Evolutionary conservation across 1,140 invertebrate genomes (phyloP).

Genomic region (Aethina tumida): DNA sequence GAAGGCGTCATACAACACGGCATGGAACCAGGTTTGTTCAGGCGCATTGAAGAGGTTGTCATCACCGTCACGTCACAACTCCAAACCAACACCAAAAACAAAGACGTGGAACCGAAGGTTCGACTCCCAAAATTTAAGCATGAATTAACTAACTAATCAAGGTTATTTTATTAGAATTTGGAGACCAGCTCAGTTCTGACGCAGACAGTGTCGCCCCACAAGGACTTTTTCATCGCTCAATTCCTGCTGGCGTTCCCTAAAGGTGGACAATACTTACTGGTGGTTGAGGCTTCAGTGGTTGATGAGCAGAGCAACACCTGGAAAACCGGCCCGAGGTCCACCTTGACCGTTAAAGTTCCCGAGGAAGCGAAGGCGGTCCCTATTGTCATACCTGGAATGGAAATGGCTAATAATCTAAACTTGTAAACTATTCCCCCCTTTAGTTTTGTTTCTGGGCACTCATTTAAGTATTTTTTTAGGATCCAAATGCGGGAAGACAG

Average conservation of each 20-base stretch:
- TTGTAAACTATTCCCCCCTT: constrained; percentile 2
- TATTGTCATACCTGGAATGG: constrained; percentile 33
- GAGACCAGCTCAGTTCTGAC: constrained; percentile 29
- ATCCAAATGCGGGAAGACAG: constrained; percentile 34
- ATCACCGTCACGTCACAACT: constrained; percentile 58
- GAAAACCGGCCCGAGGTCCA: constrained; percentile 62
- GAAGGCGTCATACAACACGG: constrained; percentile 78
- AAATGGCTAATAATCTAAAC: neutral
- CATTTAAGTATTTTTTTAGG: constrained; percentile 20
- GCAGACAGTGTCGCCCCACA: constrained; percentile 63
- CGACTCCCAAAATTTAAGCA: neutral
- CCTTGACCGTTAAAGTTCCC: constrained; percentile 58
- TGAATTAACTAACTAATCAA: neutral
- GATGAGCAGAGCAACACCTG: constrained; percentile 62
- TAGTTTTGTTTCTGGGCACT: neutral
- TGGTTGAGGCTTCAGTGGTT: constrained; percentile 60
- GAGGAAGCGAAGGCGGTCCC: constrained; percentile 47
- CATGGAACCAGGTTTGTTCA: constrained; percentile 51
- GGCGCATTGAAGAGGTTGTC: constrained; percentile 60
- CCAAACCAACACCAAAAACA: constrained; percentile 30
- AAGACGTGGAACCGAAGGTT: constrained; percentile 30
- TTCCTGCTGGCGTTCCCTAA: constrained; percentile 53
- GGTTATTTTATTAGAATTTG: constrained; percentile 14
- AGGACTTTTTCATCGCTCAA: constrained; percentile 73
- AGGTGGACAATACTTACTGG: constrained; percentile 50